Conservation (phyloP, 2,888 invertebrate genomes). For the Aspidapion aeneum region DNA sequence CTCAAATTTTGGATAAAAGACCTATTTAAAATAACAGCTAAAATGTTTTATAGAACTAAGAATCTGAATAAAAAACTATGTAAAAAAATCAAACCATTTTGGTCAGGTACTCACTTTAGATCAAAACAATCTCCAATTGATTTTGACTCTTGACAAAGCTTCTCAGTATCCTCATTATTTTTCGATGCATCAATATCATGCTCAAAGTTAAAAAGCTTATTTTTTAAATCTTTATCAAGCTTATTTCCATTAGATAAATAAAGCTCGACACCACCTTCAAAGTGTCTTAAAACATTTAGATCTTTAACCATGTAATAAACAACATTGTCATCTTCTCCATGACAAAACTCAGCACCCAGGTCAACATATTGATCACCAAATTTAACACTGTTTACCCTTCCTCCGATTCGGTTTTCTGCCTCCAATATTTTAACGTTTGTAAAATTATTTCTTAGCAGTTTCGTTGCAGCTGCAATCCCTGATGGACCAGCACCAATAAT, state of each 20-base stretch:
- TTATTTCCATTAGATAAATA: conserved; percentile 22
- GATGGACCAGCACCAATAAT: conserved; percentile 55
- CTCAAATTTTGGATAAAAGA: too few relatives aligned
- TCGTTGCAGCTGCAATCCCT: conserved; percentile 54
- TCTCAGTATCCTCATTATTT: neutral
- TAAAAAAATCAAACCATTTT: conserved; percentile 14
- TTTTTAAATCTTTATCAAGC: conserved; percentile 10
- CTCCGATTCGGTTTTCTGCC: conserved; percentile 33
- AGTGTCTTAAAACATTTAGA: conserved; percentile 17
- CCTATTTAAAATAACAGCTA: too few relatives aligned
- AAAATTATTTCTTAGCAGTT: conserved; percentile 48
- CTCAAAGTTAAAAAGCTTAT: conserved; percentile 18
- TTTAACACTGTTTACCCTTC: conserved; percentile 18
- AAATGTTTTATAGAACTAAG: too few relatives aligned
- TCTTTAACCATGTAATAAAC: conserved; percentile 21
- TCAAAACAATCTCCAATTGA: conserved; percentile 28
- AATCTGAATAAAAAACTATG: too few relatives aligned
- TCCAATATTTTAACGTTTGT: conserved; percentile 47
- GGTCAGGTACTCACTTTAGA: conserved; percentile 20
- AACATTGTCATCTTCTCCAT: conserved; percentile 17
- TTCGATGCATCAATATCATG: conserved; percentile 22
- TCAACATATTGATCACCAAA: conserved; percentile 23
- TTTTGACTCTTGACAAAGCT: conserved; percentile 10
- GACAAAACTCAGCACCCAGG: conserved; percentile 20
- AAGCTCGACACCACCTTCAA: neutral